phyloP scores from a whole-genome alignment of 2,113 vertebrate species.

The Motacilla alba region DNA sequence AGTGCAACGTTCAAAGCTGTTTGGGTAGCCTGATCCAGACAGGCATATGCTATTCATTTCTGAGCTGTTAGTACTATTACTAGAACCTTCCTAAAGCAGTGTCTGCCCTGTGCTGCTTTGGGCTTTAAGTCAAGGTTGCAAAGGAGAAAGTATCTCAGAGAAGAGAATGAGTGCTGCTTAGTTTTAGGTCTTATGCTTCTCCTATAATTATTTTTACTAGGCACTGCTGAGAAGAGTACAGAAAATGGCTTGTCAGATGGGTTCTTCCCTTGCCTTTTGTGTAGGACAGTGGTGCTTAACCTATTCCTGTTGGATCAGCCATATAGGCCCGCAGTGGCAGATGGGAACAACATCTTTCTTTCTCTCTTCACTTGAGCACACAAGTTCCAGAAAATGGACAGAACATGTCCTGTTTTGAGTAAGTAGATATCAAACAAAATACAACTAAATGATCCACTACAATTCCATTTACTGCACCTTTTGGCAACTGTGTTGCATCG shows the following conservation, averaged over 20 bases:
- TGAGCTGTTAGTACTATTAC: background rate
- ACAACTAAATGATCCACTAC: background rate
- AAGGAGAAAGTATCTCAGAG: background rate
- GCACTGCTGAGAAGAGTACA: background rate
- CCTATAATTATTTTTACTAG: background rate
- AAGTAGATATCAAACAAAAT: background rate
- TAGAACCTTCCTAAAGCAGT: background rate
- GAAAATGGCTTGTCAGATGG: background rate
- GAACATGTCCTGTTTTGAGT: background rate
- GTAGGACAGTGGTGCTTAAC: background rate
- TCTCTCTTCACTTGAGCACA: background rate
- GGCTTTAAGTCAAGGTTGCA: background rate
- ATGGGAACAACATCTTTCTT: background rate
- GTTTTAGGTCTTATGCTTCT: background rate
- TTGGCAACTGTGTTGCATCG: background rate
- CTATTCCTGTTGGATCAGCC: background rate
- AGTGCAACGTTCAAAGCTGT: constrained; percentile 22
- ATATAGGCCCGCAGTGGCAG: background rate
- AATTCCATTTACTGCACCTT: background rate
- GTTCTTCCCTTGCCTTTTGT: background rate
- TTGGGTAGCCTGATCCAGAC: constrained; percentile 46
- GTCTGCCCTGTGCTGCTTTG: background rate
- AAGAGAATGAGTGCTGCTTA: background rate
- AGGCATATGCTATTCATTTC: background rate
- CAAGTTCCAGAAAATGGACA: background rate